Evolutionary conservation across 1,140 invertebrate genomes (phyloP).

Genomic region (Proctacanthus coquilletti): DNA sequence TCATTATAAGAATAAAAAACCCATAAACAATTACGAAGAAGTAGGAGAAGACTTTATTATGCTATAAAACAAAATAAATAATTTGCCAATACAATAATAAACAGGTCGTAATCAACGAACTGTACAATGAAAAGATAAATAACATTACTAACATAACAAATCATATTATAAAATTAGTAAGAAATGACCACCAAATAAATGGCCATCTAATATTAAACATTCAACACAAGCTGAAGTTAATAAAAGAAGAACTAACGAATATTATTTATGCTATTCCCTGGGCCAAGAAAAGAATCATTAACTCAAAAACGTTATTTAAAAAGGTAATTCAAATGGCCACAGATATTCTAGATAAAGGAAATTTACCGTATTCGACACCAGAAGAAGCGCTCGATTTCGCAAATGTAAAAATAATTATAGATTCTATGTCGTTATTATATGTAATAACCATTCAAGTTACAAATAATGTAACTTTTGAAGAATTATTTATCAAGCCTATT

Average conservation of each 20-base stretch:
- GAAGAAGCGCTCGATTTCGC: not conserved
- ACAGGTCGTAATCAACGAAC: not conserved
- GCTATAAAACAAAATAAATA: not conserved
- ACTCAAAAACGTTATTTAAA: not conserved
- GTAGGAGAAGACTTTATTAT: not conserved
- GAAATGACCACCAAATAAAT: not conserved
- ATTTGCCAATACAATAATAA: not conserved
- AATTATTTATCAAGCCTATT: not conserved
- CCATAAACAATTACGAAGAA: not conserved
- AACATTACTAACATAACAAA: not conserved
- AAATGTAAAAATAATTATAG: not conserved
- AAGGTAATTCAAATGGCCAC: not conserved
- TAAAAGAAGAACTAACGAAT: not conserved
- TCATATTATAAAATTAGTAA: not conserved
- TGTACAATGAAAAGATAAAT: not conserved
- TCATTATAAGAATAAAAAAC: conserved; percentile 4
- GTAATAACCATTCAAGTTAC: not conserved
- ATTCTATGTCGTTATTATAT: not conserved
- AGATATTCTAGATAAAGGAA: not conserved
- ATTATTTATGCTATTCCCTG: not conserved
- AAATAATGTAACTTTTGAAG: not conserved
- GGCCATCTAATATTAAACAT: not conserved
- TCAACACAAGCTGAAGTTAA: not conserved
- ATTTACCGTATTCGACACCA: not conserved
- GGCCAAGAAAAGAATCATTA: not conserved